A percentile compares a stretch with the other conserved stretches of the same genome.
Conservation (phyloP, 92 coral and sea anemone genomes). For the Epizoanthus rinbou region DNA sequence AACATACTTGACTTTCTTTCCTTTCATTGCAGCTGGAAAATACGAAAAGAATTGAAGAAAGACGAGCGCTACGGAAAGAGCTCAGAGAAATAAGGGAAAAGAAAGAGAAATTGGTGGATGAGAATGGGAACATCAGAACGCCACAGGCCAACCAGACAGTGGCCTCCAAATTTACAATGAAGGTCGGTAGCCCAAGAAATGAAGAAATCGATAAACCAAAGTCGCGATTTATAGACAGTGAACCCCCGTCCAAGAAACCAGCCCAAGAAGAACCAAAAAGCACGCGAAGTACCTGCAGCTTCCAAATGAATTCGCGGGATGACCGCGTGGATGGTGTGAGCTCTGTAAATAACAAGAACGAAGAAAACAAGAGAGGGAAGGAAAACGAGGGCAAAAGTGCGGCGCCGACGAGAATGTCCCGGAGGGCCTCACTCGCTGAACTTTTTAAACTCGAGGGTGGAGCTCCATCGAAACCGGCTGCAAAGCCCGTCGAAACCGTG, state of each 20-base stretch:
- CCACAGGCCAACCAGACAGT: slow-evolving; percentile 37
- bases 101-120: slow-evolving; percentile 77
- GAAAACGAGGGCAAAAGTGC: slow-evolving; percentile 37
- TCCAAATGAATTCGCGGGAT: slow-evolving; percentile 64
- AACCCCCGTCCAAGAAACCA: slow-evolving; percentile 44
- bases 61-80: slow-evolving; percentile 90
- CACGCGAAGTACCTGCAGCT: slow-evolving; percentile 75
- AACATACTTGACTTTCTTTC: not conserved
- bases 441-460: slow-evolving; percentile 80
- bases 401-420: slow-evolving; percentile 76
- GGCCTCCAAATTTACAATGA: slow-evolving; percentile 59
- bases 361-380: slow-evolving; percentile 45
- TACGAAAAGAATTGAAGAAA: slow-evolving; percentile 84
- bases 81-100: slow-evolving; percentile 77
- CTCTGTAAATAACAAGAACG: slow-evolving; percentile 45
- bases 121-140: slow-evolving; percentile 63
- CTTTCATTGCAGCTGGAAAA: slow-evolving; percentile 77
- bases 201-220: slow-evolving; percentile 45
- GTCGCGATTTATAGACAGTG: slow-evolving; percentile 40
- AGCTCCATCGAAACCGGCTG: slow-evolving; percentile 45
- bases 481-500: slow-evolving; percentile 63
- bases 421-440: slow-evolving; percentile 86
- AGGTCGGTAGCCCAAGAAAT: slow-evolving; percentile 47
- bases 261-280: slow-evolving; percentile 51
- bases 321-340: slow-evolving; percentile 65